Percentiles rank a stretch among this genome's conserved stretches.
Evolutionary conservation across 2,797 vertebrate genomes (phyloP).

Genomic region (Babyrousa celebensis): DNA sequence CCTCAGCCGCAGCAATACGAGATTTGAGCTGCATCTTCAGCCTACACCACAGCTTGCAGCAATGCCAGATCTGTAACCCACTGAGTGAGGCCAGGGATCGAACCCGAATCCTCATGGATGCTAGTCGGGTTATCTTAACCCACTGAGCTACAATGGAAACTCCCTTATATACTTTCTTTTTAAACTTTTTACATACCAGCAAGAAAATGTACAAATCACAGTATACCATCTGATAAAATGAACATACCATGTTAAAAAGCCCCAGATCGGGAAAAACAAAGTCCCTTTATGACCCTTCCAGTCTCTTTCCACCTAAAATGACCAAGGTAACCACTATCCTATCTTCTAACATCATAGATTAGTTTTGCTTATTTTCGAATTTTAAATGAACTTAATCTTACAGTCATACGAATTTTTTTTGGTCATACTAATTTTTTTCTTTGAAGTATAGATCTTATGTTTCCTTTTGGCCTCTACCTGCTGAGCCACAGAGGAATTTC

Average conservation of each 20-base stretch:
- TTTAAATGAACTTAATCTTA: conserved; percentile 42
- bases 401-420: not conserved
- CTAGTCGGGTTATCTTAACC: too few relatives aligned
- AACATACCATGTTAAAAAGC: conserved; percentile 7
- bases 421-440: too few relatives aligned
- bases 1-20: too few relatives aligned
- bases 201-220: conserved; percentile 28
- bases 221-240: conserved; percentile 11
- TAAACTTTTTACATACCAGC: not conserved
- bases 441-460: too few relatives aligned
- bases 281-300: not conserved
- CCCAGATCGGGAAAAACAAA: conserved; percentile 23
- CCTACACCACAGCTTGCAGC: too few relatives aligned
- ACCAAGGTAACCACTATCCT: not conserved
- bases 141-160: too few relatives aligned
- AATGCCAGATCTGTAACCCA: too few relatives aligned
- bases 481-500: too few relatives aligned
- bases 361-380: conserved; percentile 32
- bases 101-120: too few relatives aligned
- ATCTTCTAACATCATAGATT: not conserved
- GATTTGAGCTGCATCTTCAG: too few relatives aligned
- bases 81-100: too few relatives aligned
- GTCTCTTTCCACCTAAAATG: not conserved
- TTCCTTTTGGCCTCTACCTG: too few relatives aligned
- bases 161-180: not conserved